A percentile compares a stretch with the other conserved stretches of the same genome.
These are phyloP conservation scores for Trichacis sp. DNA, from an alignment of 2,888 invertebrate genomes.

Conservation along the genomic window DNA sequence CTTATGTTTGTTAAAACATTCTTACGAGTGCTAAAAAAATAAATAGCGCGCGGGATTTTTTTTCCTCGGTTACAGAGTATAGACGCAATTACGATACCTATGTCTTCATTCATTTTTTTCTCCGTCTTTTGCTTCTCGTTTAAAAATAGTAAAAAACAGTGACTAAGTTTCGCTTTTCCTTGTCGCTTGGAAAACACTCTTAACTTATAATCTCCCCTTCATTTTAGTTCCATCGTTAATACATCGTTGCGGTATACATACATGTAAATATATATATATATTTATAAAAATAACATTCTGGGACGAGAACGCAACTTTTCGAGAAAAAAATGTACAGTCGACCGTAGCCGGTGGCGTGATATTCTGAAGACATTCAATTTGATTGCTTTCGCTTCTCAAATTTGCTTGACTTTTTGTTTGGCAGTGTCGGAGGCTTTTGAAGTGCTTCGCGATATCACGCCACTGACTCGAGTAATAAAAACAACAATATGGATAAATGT, in stretches of 20 bases:
- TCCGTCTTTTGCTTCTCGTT: constrained; percentile 33
- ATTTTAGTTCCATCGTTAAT: constrained; percentile 36
- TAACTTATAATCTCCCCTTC: constrained; percentile 46
- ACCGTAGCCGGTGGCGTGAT: constrained; percentile 8
- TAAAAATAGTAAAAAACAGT: constrained; percentile 67
- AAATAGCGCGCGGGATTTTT: constrained; percentile 61
- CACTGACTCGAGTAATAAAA: neutral
- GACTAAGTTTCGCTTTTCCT: constrained; percentile 65
- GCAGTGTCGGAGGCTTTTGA: neutral
- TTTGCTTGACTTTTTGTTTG: neutral
- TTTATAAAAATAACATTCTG: constrained; percentile 67
- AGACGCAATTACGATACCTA: constrained; percentile 56
- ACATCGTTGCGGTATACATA: constrained; percentile 58
- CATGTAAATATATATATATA: constrained; percentile 59
- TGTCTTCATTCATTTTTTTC: constrained; percentile 18
- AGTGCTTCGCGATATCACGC: neutral
- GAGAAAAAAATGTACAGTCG: constrained; percentile 48
- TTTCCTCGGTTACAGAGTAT: constrained; percentile 53
- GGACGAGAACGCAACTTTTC: constrained; percentile 60
- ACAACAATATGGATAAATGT: neutral
- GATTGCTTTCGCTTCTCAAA: neutral
- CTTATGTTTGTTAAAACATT: constrained; percentile 36
- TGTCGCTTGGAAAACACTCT: constrained; percentile 59
- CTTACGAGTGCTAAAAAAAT: constrained; percentile 59
- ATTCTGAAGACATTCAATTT: neutral